Conservation (phyloP, 2,113 vertebrate species). For the Antechinus flavipes region DNA sequence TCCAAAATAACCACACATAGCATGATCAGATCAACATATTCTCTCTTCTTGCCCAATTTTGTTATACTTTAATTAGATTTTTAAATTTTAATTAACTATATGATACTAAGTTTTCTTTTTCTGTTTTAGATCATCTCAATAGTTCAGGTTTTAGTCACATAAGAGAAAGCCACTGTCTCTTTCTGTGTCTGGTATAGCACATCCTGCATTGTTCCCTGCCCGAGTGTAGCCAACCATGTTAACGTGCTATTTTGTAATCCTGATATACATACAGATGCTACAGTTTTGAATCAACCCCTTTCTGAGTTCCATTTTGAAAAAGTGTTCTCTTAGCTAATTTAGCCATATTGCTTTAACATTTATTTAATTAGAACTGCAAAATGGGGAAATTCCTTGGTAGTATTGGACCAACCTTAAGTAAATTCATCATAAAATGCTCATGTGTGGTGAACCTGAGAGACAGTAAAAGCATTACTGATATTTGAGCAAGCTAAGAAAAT, state of each 20-base stretch:
- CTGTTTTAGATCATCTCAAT: not conserved
- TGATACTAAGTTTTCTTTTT: not conserved
- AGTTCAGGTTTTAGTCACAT: not conserved
- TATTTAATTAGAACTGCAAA: not conserved
- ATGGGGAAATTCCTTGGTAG: not conserved
- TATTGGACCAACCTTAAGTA: not conserved
- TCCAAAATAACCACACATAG: conserved; percentile 48
- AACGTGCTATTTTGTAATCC: not conserved
- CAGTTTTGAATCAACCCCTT: not conserved
- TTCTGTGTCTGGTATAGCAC: not conserved
- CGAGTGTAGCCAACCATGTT: not conserved
- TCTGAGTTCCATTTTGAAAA: not conserved
- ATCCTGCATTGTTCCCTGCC: not conserved
- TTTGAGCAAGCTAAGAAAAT: not conserved
- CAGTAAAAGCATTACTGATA: not conserved
- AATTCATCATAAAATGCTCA: not conserved
- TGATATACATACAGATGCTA: not conserved
- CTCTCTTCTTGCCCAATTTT: not conserved
- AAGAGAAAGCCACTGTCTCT: not conserved
- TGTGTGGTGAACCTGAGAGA: not conserved
- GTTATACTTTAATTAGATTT: not conserved
- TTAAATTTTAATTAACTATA: not conserved
- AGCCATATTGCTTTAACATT: not conserved
- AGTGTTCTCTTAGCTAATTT: not conserved
- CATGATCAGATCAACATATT: not conserved